These are phyloP conservation scores for Sapayoa aenigma DNA, from an alignment of 2,113 vertebrate species.

Conservation along the genomic window DNA sequence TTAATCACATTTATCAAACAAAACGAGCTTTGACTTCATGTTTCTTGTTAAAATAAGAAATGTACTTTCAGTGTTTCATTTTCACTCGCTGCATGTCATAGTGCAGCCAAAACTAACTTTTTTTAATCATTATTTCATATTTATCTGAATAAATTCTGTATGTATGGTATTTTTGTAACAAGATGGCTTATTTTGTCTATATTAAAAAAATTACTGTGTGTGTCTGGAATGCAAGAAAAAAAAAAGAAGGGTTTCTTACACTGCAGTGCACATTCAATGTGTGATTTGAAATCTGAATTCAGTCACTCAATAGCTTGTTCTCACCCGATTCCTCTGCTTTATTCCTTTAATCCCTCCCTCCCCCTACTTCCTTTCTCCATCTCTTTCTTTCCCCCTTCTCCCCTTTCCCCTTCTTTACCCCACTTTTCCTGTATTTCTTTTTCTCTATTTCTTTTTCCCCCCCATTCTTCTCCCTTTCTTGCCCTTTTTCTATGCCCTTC, in stretches of 20 bases:
- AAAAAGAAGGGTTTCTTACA: neutral
- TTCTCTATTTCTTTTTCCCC: neutral
- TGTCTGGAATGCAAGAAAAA: slow-evolving; percentile 17
- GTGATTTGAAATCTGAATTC: neutral
- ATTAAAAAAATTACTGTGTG: neutral
- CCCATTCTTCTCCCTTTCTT: too few species aligned
- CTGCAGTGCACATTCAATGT: neutral
- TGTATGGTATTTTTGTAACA: neutral
- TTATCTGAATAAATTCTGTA: neutral
- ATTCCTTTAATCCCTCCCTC: neutral
- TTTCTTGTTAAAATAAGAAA: slow-evolving; percentile 10
- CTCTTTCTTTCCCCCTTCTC: neutral
- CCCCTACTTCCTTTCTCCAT: neutral
- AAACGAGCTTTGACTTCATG: neutral
- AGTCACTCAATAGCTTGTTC: neutral
- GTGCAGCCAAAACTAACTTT: neutral
- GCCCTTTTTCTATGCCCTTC: neutral
- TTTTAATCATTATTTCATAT: neutral
- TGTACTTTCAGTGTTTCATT: neutral
- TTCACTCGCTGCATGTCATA: neutral
- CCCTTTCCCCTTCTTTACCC: neutral
- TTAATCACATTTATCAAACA: neutral
- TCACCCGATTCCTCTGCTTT: neutral
- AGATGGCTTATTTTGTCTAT: neutral
- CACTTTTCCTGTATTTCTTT: neutral